phyloP scores from a whole-genome alignment of 2,888 invertebrate species.

The Hecatera dysodea region DNA sequence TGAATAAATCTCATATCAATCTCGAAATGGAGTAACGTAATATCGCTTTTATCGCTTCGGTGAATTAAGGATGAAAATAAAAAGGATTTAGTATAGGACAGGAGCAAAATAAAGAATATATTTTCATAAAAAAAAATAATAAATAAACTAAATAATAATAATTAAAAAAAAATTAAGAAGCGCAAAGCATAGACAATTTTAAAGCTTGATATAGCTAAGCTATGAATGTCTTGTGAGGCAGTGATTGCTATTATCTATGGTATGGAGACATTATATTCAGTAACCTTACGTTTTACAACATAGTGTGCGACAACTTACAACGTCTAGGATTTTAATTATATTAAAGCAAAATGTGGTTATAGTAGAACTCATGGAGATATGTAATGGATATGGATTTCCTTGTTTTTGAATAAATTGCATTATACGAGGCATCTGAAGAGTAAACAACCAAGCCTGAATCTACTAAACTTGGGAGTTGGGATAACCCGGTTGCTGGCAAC shows the following conservation, averaged over 20 bases:
- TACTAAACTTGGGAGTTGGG: background rate
- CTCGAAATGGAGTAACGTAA: conserved; percentile 63
- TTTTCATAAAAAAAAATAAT: conserved; percentile 74
- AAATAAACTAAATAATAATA: conserved; percentile 81
- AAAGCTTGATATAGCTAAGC: conserved; percentile 88
- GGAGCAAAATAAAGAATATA: conserved; percentile 79
- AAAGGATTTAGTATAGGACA: conserved; percentile 79
- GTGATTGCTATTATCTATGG: conserved; percentile 88
- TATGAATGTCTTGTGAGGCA: conserved; percentile 91
- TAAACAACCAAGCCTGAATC: background rate
- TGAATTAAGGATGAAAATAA: conserved; percentile 74
- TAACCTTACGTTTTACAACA: conserved; percentile 66
- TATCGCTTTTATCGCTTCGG: conserved; percentile 70
- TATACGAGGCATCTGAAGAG: background rate
- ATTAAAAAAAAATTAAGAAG: conserved; percentile 85
- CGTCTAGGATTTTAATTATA: conserved; percentile 38
- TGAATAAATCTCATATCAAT: conserved; percentile 53
- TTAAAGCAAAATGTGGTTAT: conserved; percentile 54
- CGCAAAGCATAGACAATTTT: conserved; percentile 87
- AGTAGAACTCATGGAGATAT: conserved; percentile 47
- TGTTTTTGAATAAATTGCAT: background rate
- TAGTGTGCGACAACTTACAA: conserved; percentile 69
- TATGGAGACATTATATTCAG: conserved; percentile 72
- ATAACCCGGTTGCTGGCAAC: background rate
- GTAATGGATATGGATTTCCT: conserved; percentile 55